A percentile compares a stretch with the other conserved stretches of the same genome.
phyloP scores from a whole-genome alignment of 2,888 invertebrate species.

The Plagiodera versicolora region DNA sequence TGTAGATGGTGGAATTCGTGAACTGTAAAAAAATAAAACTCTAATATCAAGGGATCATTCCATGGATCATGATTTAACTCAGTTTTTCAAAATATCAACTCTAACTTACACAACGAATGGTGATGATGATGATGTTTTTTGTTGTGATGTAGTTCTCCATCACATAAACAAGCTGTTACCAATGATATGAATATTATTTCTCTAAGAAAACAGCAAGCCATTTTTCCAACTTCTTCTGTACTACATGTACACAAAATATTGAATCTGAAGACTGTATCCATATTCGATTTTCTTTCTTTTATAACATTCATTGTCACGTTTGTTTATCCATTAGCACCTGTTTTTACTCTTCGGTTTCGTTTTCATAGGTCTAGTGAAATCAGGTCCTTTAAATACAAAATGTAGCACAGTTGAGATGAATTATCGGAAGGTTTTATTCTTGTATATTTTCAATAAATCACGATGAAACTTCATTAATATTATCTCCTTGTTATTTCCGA shows the following conservation, averaged over 20 bases:
- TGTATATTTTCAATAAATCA: no score
- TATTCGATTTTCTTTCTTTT: background rate
- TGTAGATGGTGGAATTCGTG: conserved; percentile 44
- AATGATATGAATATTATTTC: conserved; percentile 11
- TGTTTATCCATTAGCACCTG: background rate
- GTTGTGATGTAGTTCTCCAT: conserved; percentile 7
- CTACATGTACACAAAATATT: background rate
- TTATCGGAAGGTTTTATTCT: no score
- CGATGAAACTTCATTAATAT: no score
- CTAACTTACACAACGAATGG: conserved; percentile 27
- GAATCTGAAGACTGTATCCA: background rate
- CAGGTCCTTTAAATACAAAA: background rate
- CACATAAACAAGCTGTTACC: conserved; percentile 25
- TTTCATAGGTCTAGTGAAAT: background rate
- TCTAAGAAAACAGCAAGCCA: background rate
- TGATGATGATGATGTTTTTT: conserved; percentile 24
- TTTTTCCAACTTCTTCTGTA: background rate
- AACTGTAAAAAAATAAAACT: conserved; percentile 36
- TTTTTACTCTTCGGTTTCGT: background rate
- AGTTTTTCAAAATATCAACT: background rate
- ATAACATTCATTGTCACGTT: background rate
- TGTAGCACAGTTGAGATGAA: background rate
- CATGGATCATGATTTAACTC: no score
- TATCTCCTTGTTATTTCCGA: no score
- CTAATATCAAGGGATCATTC: no score